Conservation (phyloP, 2,113 vertebrate species). For the Sphaerodactylus townsendi region DNA sequence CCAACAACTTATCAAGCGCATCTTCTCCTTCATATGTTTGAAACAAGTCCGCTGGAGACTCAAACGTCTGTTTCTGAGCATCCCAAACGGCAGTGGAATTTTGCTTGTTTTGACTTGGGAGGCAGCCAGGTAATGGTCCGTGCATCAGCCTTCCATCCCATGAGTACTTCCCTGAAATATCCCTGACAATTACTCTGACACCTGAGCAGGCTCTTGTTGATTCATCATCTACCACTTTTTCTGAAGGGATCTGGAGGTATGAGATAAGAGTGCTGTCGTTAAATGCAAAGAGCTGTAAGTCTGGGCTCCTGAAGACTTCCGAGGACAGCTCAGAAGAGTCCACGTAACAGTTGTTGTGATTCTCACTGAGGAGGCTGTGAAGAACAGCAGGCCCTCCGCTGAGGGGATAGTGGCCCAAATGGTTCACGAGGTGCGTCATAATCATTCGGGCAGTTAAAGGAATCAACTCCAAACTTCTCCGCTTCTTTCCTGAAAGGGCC, state of each 20-base stretch:
- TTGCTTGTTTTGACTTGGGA: not conserved
- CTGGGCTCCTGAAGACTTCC: conserved; percentile 94
- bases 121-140: conserved; percentile 78
- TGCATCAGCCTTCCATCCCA: conserved; percentile 93
- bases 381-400: conserved; percentile 90
- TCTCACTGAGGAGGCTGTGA: conserved; percentile 93
- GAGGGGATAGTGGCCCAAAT: conserved; percentile 92
- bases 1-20: conserved; percentile 85
- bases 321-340: conserved; percentile 91
- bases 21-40: conserved; percentile 81
- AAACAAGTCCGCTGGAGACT: conserved; percentile 42
- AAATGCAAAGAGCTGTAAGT: conserved; percentile 95
- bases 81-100: conserved; percentile 18
- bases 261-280: conserved; percentile 96
- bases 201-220: conserved; percentile 74
- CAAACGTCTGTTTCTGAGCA: conserved; percentile 3
- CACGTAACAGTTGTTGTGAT: conserved; percentile 90
- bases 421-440: conserved; percentile 97
- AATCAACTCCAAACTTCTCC: conserved; percentile 91
- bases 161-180: conserved; percentile 98
- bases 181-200: conserved; percentile 92
- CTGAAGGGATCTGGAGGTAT: conserved; percentile 89
- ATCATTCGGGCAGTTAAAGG: conserved; percentile 93
- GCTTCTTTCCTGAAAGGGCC: conserved; percentile 80
- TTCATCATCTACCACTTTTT: conserved; percentile 48